A percentile compares a stretch with the other conserved stretches of the same genome.
These are phyloP conservation scores for Nannobrachium achirus DNA, from an alignment of 2,113 vertebrate genomes.

Conservation along the genomic window DNA sequence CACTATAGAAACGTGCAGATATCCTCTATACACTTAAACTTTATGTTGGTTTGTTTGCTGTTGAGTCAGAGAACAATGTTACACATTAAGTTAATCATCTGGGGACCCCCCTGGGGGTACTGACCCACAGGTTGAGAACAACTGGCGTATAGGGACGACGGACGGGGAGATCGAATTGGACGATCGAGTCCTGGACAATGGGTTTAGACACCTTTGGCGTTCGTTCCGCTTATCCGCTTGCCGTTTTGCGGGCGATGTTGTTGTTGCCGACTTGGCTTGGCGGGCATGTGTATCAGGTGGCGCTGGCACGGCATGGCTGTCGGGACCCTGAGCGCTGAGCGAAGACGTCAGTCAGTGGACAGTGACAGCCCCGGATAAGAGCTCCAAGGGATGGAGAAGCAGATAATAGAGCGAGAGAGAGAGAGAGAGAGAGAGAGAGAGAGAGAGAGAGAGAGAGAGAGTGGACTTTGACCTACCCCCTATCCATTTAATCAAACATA, in stretches of 20 bases:
- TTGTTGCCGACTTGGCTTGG: slow-evolving; percentile 45
- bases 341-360: slow-evolving; percentile 77
- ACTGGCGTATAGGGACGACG: slow-evolving; percentile 32
- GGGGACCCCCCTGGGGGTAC: too few species aligned
- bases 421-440: slow-evolving; percentile 18
- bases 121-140: too few species aligned
- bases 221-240: slow-evolving; percentile 44
- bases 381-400: slow-evolving; percentile 73
- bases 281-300: slow-evolving; percentile 78
- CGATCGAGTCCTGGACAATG: slow-evolving; percentile 46
- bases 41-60: too few species aligned
- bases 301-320: slow-evolving; percentile 66
- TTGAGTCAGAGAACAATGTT: too few species aligned
- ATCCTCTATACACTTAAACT: too few species aligned
- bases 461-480: slow-evolving; percentile 81
- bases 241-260: slow-evolving; percentile 25
- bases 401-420: slow-evolving; percentile 16
- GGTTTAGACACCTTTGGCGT: slow-evolving; percentile 46
- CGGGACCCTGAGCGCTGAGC: slow-evolving; percentile 68
- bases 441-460: slow-evolving; percentile 28
- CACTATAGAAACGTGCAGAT: too few species aligned
- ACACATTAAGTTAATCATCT: too few species aligned
- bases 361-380: slow-evolving; percentile 73
- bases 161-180: slow-evolving; percentile 18
- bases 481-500: slow-evolving; percentile 48